Percentiles rank a stretch among this genome's conserved stretches.
Evolutionary conservation across 2,797 vertebrate genomes (phyloP).

Genomic region (Luscinia megarhynchos): DNA sequence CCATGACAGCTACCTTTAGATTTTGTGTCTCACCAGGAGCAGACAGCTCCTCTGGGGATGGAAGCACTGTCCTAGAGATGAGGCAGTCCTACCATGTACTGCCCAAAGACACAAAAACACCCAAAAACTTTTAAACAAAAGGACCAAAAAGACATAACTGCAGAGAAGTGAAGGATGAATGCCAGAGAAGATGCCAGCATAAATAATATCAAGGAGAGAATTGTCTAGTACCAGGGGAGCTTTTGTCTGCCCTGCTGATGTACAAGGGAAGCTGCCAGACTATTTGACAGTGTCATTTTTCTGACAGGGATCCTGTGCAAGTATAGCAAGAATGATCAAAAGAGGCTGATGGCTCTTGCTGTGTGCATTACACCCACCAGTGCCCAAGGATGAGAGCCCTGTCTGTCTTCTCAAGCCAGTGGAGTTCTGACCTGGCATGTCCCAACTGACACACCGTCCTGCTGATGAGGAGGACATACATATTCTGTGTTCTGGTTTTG

Average conservation of each 20-base stretch:
- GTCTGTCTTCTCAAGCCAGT: background rate
- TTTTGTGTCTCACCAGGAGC: accelerated
- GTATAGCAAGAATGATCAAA: background rate
- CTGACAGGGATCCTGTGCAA: background rate
- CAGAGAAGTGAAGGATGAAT: background rate
- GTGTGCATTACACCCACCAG: accelerated
- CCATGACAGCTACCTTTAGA: accelerated
- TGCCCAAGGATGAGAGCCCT: background rate
- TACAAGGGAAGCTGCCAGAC: background rate
- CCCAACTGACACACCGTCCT: accelerated
- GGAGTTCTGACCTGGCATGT: background rate
- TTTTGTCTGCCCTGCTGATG: background rate
- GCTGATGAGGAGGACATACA: background rate
- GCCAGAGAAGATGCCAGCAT: background rate
- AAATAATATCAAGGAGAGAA: background rate
- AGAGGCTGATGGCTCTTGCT: background rate
- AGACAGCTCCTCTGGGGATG: background rate
- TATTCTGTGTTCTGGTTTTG: background rate
- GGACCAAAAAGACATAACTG: background rate
- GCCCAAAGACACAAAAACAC: background rate
- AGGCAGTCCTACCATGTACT: background rate
- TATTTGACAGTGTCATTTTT: background rate
- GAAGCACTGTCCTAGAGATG: background rate
- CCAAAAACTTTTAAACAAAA: background rate
- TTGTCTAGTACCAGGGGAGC: background rate